A percentile compares a stretch with the other conserved stretches of the same genome.
Conservation (phyloP, 2,797 vertebrate species). For the Perodicticus potto region DNA sequence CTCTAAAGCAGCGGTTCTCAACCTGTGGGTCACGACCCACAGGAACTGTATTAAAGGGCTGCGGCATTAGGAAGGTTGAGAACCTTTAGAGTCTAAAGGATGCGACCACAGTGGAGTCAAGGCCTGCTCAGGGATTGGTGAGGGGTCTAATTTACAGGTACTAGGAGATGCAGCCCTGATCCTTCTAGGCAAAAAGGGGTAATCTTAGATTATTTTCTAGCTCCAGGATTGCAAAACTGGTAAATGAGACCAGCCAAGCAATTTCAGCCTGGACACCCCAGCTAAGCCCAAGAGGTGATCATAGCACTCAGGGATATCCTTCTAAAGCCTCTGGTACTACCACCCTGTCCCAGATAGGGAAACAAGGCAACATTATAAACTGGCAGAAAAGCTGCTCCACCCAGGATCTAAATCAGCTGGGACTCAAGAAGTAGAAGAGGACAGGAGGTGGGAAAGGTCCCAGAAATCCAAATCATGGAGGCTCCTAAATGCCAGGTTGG, state of each 20-base stretch:
- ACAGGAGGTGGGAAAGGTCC: conserved; percentile 15
- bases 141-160: neutral
- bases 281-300: neutral
- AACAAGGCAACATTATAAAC: conserved; percentile 7
- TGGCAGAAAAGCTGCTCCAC: neutral
- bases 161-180: neutral
- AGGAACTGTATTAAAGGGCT: too few relatives aligned
- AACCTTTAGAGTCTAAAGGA: neutral
- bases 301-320: neutral
- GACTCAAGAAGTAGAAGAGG: neutral
- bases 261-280: neutral
- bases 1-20: too few relatives aligned
- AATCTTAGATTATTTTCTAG: conserved; percentile 12
- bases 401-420: neutral
- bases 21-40: too few relatives aligned
- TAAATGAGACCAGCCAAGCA: neutral
- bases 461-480: neutral
- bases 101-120: neutral
- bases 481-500: neutral
- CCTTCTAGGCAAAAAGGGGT: neutral
- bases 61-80: too few relatives aligned
- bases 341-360: neutral
- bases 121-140: neutral
- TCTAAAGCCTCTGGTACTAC: neutral
- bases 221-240: neutral